Percentiles rank a stretch among this genome's conserved stretches.
phyloP scores from a whole-genome alignment of 2,888 invertebrate genomes.

The Malthinus flaveolus region DNA sequence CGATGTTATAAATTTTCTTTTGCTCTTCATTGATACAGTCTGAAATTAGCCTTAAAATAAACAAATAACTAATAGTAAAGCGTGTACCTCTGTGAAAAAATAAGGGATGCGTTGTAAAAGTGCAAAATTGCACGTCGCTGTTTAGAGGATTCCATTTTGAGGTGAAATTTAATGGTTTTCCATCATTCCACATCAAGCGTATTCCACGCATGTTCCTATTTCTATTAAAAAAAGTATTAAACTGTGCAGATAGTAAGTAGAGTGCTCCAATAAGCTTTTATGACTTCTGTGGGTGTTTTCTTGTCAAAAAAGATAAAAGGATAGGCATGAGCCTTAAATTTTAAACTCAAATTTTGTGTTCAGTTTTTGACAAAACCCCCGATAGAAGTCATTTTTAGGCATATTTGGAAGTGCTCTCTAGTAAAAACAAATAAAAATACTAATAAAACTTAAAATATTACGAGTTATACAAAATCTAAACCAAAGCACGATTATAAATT shows the following conservation, averaged over 20 bases:
- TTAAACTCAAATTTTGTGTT: too few species aligned
- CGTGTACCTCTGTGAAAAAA: constrained; percentile 70
- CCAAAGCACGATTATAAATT: too few species aligned
- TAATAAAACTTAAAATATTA: too few species aligned
- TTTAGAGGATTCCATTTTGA: constrained; percentile 87
- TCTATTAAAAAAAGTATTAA: constrained; percentile 53
- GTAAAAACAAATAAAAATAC: too few species aligned
- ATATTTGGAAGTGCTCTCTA: too few species aligned
- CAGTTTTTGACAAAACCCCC: too few species aligned
- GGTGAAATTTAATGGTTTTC: constrained; percentile 66
- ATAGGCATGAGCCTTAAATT: too few species aligned
- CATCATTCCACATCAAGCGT: constrained; percentile 77
- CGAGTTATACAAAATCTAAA: neutral
- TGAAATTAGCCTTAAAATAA: constrained; percentile 30
- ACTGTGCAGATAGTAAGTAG: neutral
- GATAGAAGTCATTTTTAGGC: too few species aligned
- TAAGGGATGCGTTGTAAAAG: constrained; percentile 80
- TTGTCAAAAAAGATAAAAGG: too few species aligned
- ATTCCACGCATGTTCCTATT: constrained; percentile 75
- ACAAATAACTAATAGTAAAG: neutral
- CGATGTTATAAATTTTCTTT: constrained; percentile 61
- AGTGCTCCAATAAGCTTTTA: too few species aligned
- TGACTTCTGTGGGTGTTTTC: too few species aligned
- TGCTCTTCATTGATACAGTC: constrained; percentile 46
- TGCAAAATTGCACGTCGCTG: constrained; percentile 75